Evolutionary conservation across 2,888 invertebrate genomes (phyloP).

Genomic region (Caenorhabditis sp.): DNA sequence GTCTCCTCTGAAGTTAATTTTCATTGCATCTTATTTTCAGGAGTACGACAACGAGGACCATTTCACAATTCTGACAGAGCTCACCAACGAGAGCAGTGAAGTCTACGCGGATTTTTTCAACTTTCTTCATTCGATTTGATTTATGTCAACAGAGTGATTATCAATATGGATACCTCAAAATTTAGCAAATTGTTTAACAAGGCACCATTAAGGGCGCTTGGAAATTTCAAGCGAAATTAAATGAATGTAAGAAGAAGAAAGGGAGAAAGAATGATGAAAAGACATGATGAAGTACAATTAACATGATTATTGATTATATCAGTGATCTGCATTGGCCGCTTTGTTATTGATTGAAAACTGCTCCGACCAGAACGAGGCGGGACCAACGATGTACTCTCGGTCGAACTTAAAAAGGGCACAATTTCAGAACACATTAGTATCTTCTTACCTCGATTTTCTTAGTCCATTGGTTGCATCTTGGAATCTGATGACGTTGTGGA

Average conservation of each 20-base stretch:
- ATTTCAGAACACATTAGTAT: background rate
- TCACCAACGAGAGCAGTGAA: constrained; percentile 20
- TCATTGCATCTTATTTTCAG: background rate
- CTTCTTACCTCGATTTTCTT: constrained; percentile 25
- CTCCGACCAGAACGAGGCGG: constrained; percentile 18
- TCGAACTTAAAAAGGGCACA: constrained; percentile 35
- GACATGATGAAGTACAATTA: constrained; percentile 14
- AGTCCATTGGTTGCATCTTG: constrained; percentile 25
- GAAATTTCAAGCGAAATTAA: background rate
- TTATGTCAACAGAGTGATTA: background rate
- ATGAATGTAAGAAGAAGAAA: background rate
- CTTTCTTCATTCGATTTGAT: constrained; percentile 47
- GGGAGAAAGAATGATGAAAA: background rate
- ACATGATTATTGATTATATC: constrained; percentile 17
- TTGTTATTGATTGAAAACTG: constrained; percentile 11
- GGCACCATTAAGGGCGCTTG: background rate
- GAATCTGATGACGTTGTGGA: background rate
- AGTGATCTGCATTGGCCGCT: background rate
- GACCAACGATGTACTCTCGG: constrained; percentile 40
- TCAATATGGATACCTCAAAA: constrained; percentile 13
- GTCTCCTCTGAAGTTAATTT: background rate
- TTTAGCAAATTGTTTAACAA: constrained; percentile 42
- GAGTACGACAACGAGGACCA: constrained; percentile 54
- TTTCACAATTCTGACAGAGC: constrained; percentile 52
- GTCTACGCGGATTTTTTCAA: constrained; percentile 35